Evolutionary conservation across 2,113 vertebrate genomes (phyloP).

Genomic region (Fregata magnificens): DNA sequence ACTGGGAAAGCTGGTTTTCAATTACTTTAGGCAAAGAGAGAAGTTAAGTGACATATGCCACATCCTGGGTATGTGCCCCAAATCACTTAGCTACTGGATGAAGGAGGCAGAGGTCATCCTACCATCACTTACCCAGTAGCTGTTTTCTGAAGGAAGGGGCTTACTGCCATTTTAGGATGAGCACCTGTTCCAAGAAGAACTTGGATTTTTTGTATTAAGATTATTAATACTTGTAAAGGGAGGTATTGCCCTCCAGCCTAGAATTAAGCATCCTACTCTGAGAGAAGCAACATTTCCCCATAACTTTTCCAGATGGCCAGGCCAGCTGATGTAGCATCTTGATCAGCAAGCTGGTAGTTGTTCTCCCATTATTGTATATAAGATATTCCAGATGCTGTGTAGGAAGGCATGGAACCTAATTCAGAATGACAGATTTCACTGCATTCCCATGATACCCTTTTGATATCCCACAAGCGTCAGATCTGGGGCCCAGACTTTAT

Average conservation of each 20-base stretch:
- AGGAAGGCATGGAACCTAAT: neutral
- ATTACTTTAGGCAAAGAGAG: neutral
- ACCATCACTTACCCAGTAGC: neutral
- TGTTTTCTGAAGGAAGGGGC: neutral
- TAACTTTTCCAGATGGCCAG: neutral
- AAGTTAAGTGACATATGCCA: neutral
- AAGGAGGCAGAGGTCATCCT: neutral
- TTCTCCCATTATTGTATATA: neutral
- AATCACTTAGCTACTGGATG: neutral
- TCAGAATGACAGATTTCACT: neutral
- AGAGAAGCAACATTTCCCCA: neutral
- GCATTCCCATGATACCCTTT: neutral
- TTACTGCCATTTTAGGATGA: neutral
- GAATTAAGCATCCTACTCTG: neutral
- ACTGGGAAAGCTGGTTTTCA: neutral
- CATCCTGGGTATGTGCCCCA: neutral
- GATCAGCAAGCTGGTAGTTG: neutral
- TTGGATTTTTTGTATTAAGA: neutral
- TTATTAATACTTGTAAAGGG: neutral
- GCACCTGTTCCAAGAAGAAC: neutral
- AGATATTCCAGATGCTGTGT: neutral
- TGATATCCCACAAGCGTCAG: neutral
- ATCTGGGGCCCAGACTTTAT: neutral
- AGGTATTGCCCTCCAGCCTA: neutral
- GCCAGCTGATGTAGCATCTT: neutral